Evolutionary conservation across 2,113 vertebrate species (phyloP).

Genomic region (Coturnix japonica): DNA sequence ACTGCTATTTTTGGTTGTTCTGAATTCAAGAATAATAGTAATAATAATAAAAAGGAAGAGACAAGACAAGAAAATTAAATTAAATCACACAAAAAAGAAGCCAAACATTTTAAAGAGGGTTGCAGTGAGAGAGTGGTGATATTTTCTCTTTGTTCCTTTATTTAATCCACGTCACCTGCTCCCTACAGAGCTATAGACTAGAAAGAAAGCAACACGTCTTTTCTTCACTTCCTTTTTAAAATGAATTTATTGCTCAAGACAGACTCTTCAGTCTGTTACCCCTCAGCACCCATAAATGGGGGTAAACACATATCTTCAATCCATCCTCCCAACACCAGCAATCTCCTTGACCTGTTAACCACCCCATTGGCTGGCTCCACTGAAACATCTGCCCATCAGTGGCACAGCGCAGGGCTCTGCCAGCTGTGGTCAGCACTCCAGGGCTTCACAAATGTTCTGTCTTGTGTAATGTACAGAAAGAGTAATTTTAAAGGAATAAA

Average conservation of each 20-base stretch:
- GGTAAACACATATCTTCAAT: constrained; percentile 18
- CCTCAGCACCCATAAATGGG: neutral
- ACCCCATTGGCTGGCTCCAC: neutral
- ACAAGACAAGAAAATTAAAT: neutral
- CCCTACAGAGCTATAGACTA: neutral
- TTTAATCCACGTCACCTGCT: neutral
- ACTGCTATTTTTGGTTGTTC: neutral
- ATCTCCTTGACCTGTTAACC: constrained; percentile 48
- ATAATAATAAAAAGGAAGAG: neutral
- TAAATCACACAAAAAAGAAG: neutral
- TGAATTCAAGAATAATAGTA: neutral
- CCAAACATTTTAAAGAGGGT: neutral
- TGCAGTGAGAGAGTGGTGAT: neutral
- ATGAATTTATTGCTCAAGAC: neutral
- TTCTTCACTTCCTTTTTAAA: neutral
- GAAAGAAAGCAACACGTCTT: neutral
- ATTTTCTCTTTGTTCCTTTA: constrained; percentile 12
- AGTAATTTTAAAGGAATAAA: neutral
- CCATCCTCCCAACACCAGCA: constrained; percentile 21
- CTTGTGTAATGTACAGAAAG: neutral
- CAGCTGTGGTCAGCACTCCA: neutral
- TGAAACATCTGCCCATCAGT: constrained; percentile 35
- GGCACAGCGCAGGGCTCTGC: neutral
- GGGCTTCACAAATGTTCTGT: neutral
- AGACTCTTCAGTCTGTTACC: neutral